Evolutionary conservation across 2,797 vertebrate genomes (phyloP), one percentile per base, ranked within the genome.

Genomic region (Tenualosa thibaudeaui): DNA sequence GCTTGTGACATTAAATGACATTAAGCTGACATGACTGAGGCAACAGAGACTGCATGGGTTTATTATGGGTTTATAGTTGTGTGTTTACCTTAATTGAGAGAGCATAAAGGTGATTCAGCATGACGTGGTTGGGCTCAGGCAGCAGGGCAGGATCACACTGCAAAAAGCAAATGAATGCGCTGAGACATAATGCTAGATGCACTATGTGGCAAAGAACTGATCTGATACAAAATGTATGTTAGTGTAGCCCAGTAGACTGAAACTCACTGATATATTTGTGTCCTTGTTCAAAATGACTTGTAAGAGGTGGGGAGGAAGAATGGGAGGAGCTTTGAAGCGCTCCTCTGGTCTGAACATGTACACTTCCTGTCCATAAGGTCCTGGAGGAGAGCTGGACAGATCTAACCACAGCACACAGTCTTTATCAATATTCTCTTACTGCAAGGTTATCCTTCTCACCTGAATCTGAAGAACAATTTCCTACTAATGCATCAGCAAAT

Each of bases 201-300:
- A 31, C 31, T 31, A 31, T 31, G 31, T 31, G 31, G 31, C 65
- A 68, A 51, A 9, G 9, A 71, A 40, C 58, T 31, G 31, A 60
- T 60, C 22, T 62, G 10, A n/a, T 19, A 58, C 62, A 31, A 31
- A 15, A 43, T 15, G 4, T 22, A 43, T 31, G 24, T 60, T 51
- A n/a, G 65, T 40, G 9, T 31, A 15, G 10, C 65, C 24, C 0
- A 26, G 60, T 13, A 71, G 31, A 71, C 26, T 43, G 17, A 53
- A 89, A 95, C 97, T 96, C 89, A 99, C 98, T 46, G 98, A 99
- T 91, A 99, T 95, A 86, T 98, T 99, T 89, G 98, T 99, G 94
- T 99, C 98, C 94, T 99, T 99, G 95, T 99, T 99, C 86, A 99
- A 96, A 90, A 99, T 99, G 93, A 99, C 98, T 94, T 99, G 98